Evolutionary conservation across 1,140 invertebrate species (phyloP).

Genomic region (Ostrea edulis): DNA sequence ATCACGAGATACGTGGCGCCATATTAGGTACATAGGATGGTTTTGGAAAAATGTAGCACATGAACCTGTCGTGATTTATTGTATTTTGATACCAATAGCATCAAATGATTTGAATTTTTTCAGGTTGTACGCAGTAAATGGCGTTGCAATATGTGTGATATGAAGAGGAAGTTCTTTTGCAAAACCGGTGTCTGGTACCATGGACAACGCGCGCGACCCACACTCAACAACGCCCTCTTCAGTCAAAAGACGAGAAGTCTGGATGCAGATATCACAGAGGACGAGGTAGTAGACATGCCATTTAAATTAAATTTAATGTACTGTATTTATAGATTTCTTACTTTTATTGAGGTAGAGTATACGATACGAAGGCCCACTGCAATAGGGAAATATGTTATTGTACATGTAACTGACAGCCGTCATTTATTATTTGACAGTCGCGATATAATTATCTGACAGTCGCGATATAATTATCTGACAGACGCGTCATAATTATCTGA

Average conservation of each 20-base stretch:
- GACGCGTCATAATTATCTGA: too few relatives aligned
- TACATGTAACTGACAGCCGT: too few relatives aligned
- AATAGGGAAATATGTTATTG: too few relatives aligned
- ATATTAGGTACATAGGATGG: background rate
- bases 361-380: too few relatives aligned
- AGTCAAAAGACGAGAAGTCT: constrained; percentile 42
- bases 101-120: background rate
- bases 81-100: background rate
- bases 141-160: constrained; percentile 69
- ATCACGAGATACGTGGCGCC: background rate
- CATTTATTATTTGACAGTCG: too few relatives aligned
- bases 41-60: background rate
- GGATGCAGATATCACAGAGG: constrained; percentile 51
- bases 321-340: background rate
- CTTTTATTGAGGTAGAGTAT: too few relatives aligned
- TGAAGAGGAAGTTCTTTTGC: constrained; percentile 67
- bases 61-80: background rate
- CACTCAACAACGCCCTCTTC: constrained; percentile 48
- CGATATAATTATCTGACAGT: too few relatives aligned
- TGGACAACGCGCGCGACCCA: constrained; percentile 52
- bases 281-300: constrained; percentile 42
- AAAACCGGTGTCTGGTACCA: constrained; percentile 72
- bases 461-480: too few relatives aligned
- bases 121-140: constrained; percentile 68
- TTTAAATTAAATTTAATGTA: background rate